Conservation (phyloP, 2,888 invertebrate species). For the Conistra vaccinii region DNA sequence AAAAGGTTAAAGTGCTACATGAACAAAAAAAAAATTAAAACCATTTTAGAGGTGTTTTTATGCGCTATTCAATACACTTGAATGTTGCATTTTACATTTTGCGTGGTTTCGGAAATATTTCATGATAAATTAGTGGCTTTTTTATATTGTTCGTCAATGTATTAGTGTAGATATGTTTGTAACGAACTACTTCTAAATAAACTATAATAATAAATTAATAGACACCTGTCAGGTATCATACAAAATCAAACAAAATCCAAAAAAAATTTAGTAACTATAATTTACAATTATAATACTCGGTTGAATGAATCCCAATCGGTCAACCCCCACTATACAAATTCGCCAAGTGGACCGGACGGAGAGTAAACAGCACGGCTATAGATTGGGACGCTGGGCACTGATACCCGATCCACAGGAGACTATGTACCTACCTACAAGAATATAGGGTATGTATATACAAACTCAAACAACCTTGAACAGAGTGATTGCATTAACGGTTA, state of each 20-base stretch:
- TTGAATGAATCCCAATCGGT: slow-evolving; percentile 32
- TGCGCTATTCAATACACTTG: too few relatives aligned
- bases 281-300: slow-evolving; percentile 3
- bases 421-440: slow-evolving; percentile 10
- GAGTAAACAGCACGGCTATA: slow-evolving; percentile 55
- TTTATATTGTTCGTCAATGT: too few relatives aligned
- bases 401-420: slow-evolving; percentile 39
- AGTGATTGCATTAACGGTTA: slow-evolving; percentile 33
- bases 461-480: slow-evolving; percentile 26
- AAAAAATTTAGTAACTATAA: neutral
- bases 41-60: too few relatives aligned
- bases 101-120: too few relatives aligned
- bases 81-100: too few relatives aligned
- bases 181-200: neutral
- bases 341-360: slow-evolving; percentile 48
- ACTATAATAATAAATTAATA: neutral
- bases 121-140: too few relatives aligned
- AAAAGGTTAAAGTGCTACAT: too few relatives aligned
- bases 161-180: neutral
- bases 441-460: slow-evolving; percentile 13
- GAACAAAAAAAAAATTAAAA: too few relatives aligned
- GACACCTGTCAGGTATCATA: neutral
- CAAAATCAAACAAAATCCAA: neutral
- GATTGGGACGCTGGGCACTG: slow-evolving; percentile 34
- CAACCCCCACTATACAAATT: slow-evolving; percentile 57